Percentiles rank a stretch among this genome's conserved stretches.
Conservation (phyloP, 2,113 vertebrate genomes). For the Puffinus mauretanicus region DNA sequence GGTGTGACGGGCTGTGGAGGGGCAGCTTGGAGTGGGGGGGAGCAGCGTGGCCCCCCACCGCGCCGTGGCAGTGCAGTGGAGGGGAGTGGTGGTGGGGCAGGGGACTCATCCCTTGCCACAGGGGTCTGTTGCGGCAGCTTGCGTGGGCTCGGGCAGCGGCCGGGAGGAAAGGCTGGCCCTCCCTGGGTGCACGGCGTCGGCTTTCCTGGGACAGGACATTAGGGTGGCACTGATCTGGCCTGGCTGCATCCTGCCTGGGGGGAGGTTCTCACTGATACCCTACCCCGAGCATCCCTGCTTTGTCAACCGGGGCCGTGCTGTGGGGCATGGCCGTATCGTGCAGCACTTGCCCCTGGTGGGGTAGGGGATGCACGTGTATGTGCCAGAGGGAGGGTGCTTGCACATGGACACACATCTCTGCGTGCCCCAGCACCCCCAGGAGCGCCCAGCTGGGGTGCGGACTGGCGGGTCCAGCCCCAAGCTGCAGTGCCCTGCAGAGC, state of each 20-base stretch:
- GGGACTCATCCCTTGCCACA: background rate
- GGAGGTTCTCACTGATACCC: background rate
- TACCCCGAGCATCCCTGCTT: background rate
- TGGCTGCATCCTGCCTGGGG: background rate
- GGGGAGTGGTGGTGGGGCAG: background rate
- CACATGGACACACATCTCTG: accelerated
- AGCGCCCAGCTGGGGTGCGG: background rate
- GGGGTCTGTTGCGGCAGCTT: background rate
- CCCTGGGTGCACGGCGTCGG: accelerated
- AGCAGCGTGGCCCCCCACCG: accelerated
- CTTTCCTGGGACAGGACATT: background rate
- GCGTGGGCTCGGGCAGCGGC: accelerated
- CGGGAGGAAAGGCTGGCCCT: background rate
- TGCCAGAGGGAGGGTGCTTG: background rate
- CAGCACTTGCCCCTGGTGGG: background rate
- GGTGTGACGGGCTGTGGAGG: background rate
- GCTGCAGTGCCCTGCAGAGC: accelerated
- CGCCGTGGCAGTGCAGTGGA: accelerated
- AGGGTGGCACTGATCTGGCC: background rate
- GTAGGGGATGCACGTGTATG: background rate
- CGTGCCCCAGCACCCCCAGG: background rate
- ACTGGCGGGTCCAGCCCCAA: background rate
- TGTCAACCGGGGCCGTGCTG: accelerated
- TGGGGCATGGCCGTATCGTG: background rate
- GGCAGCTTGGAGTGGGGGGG: too few relatives aligned